Conservation (phyloP, 2,113 vertebrate species). For the Neolamprologus sp. region DNA sequence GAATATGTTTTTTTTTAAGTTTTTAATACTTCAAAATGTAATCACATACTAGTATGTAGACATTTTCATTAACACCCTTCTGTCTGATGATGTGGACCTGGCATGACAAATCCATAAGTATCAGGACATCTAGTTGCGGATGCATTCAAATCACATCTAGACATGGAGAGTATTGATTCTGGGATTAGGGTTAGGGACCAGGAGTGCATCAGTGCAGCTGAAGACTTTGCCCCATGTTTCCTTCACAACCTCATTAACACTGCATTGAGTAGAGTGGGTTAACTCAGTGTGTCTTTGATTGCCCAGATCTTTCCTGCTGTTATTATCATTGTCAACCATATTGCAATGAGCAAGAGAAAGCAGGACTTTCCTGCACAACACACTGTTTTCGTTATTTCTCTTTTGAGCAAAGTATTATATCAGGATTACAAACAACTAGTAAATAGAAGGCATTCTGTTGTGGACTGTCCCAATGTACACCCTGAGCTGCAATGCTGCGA, state of each 20-base stretch:
- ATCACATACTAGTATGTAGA: not conserved
- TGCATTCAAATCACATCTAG: not conserved
- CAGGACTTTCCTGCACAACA: not conserved
- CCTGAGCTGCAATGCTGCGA: not conserved
- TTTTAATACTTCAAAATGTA: not conserved
- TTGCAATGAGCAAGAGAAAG: not conserved
- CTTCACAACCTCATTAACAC: slow-evolving; percentile 2
- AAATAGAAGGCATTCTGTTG: not conserved
- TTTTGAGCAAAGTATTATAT: not conserved
- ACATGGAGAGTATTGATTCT: slow-evolving; percentile 34
- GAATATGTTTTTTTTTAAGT: not conserved
- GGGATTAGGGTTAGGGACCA: slow-evolving; percentile 8
- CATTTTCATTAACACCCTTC: not conserved
- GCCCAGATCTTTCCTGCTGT: not conserved
- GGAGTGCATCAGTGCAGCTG: not conserved
- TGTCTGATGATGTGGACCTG: slow-evolving; percentile 1
- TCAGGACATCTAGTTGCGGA: not conserved
- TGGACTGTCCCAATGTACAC: not conserved
- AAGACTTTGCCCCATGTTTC: not conserved
- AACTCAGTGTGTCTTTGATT: not conserved
- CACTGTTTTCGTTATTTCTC: not conserved
- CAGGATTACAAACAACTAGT: not conserved
- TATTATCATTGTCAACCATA: not conserved
- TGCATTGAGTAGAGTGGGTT: slow-evolving; percentile 4
- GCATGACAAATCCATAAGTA: slow-evolving; percentile 14